Evolutionary conservation across 2,888 invertebrate species (phyloP), one percentile per base, ranked within the genome.

Genomic region (Stramonita haemastoma): DNA sequence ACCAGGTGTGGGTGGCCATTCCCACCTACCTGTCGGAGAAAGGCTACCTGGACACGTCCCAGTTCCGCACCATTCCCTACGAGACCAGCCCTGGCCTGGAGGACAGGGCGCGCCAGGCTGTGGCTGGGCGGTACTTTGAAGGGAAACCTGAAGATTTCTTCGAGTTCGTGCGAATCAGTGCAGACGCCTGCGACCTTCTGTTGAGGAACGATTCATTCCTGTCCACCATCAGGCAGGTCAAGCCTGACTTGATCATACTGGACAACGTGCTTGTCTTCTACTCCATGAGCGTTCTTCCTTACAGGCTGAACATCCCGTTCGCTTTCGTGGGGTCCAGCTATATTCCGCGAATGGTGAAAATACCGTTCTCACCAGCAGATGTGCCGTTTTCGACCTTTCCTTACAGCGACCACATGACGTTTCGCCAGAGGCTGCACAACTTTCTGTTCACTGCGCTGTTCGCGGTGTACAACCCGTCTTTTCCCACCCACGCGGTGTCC

Each of bases 1-100:
- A 91, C 79, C 87, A 90, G 85, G 79, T 87, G 29, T 91, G 90
- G 91, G 36, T 91, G 15, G 87, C 90, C 57, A 89, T 91, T 85
- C 90, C 91, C 0, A 90, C 83, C 22, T 90, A 73, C 17, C 36
- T 91, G 66, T 89, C 87, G 32, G 77, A 26, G 34, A 88, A 83
- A 36, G 29, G 83, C 36, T 83, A 60, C 32, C 83, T 88, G 36
- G 87, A 90, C 60, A 88, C 86, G 4, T 88, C 89, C 34, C 83
- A 87, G 56, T 34, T 90, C 88, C 73, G 60, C 56, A 83, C 87
- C 36, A n/a, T 89, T 26, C 81, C 36, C 11, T 83, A 83, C 22
- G 81, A 83, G 5, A 29, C 81, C 36, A 22, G 22, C 4, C 36
- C 81, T 46, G 46, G 81, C 0, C 0, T 83, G 22, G 36, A 83